These are phyloP conservation scores for Marmota flaviventris DNA, from an alignment of 2,113 vertebrate species.

Conservation along the genomic window DNA sequence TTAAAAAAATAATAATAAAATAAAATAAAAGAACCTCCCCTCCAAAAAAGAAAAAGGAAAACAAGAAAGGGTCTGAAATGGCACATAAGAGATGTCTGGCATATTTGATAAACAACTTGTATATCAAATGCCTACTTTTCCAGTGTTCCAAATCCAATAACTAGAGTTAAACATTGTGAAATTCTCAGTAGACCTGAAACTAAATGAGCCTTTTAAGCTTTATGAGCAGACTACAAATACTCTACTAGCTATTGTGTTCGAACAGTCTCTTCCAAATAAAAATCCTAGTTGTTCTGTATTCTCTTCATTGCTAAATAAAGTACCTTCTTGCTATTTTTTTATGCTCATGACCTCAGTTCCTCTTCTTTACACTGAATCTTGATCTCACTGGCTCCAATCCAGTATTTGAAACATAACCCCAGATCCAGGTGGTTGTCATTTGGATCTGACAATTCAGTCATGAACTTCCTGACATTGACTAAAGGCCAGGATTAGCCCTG, in stretches of 20 bases:
- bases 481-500: neutral
- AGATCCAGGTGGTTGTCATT: neutral
- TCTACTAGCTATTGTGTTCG: neutral
- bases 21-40: too few species aligned
- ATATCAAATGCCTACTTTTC: neutral
- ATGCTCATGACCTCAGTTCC: neutral
- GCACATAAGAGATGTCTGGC: neutral
- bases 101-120: neutral
- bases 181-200: neutral
- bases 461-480: neutral
- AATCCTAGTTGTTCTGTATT: neutral
- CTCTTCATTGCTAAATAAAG: conserved; percentile 1
- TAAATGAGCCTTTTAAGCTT: neutral
- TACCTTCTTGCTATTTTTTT: neutral
- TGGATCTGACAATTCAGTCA: neutral
- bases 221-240: neutral
- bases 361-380: neutral
- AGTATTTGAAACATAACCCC: neutral
- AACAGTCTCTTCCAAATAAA: neutral
- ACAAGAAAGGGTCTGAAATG: neutral
- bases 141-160: neutral
- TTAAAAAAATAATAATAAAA: too few species aligned
- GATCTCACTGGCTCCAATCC: neutral
- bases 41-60: too few species aligned
- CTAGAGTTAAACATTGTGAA: neutral